Base-by-base conservation (phyloP, 2,888 invertebrate species). In the Ametastegia equiseti region DNA sequence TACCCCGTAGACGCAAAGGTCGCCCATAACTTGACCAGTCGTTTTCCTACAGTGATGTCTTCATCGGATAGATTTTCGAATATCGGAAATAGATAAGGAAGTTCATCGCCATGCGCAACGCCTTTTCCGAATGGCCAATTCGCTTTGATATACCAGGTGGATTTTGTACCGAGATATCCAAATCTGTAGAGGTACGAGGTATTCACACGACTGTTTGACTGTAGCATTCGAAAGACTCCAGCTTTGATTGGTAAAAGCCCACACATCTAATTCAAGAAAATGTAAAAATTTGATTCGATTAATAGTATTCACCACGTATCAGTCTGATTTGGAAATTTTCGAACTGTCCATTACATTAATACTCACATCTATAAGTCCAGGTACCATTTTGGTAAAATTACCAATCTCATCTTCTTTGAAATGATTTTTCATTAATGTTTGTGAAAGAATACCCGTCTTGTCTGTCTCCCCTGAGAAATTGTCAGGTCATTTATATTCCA, bases 351-450 rank as follows among this genome's bases (percentile, higher is more conserved):
- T 75, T 7, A 33, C 7, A n/a, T 33, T 65, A 11, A 6, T 36
- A 88, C 92, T 88, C 86, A 93, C 93, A 90, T 94, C 93, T 80
- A 92, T 92, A 67, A 93, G 90, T 3, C 92, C 92, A 4, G 93
- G 92, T 80, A 92, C 85, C 82, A 93, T 92, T 3, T 86, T 87
- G 27, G 86, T 89, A 83, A 93, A 93, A 83, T 92, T 88, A 23
- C 91, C 90, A n/a, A 91, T 87, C 30, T 91, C 89, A 5, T 92
- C 83, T 0, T 91, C 86, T 23, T 89, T 88, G 60, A 92, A 92
- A 71, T 92, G 91, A 80, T 91, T 86, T 13, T 91, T 89, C 75
- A 89, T 88, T 15, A 93, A 83, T 23, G 92, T 85, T n/a, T 78
- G 78, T 9, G 27, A 11, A 1, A 78, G 19, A 11, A 5, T 36